Percentiles rank a stretch among this genome's conserved stretches.
Conservation (phyloP, 2,888 invertebrate species). For the Polydrusus cervinus region DNA sequence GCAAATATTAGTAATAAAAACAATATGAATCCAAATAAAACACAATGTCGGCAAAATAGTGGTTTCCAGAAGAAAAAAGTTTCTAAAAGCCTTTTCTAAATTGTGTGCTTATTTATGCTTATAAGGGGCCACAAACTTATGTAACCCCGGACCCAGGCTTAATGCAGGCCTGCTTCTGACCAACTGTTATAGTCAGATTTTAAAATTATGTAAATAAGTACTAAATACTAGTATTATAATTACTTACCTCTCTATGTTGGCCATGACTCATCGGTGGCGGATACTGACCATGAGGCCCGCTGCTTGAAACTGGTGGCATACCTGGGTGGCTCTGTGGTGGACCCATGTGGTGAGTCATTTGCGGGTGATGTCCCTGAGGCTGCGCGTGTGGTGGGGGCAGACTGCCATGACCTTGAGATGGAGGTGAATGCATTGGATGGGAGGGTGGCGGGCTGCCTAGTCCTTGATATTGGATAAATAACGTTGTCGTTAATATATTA, state of each 20-base stretch:
- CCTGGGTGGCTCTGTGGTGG: conserved; percentile 63
- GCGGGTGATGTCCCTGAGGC: conserved; percentile 20
- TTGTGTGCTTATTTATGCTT: too few relatives aligned
- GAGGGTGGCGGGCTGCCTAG: conserved; percentile 59
- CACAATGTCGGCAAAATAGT: too few relatives aligned
- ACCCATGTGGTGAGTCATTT: conserved; percentile 41
- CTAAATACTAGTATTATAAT: not conserved
- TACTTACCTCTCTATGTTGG: conserved; percentile 50
- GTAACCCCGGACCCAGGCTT: too few relatives aligned
- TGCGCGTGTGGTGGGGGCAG: conserved; percentile 33
- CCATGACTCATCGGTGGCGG: conserved; percentile 53
- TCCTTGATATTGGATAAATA: conserved; percentile 36
- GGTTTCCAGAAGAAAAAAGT: too few relatives aligned
- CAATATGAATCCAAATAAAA: too few relatives aligned
- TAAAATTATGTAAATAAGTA: too few relatives aligned
- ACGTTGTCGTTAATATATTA: not conserved
- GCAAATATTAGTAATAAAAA: too few relatives aligned
- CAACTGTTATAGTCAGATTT: too few relatives aligned
- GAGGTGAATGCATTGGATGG: conserved; percentile 68
- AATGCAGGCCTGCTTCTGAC: too few relatives aligned
- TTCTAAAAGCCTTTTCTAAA: too few relatives aligned
- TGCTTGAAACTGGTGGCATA: conserved; percentile 60
- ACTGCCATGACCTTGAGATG: conserved; percentile 58
- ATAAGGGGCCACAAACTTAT: too few relatives aligned
- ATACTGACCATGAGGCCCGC: conserved; percentile 56